A percentile compares a stretch with the other conserved stretches of the same genome.
phyloP scores from a whole-genome alignment of 1,140 invertebrate genomes.

The Euwallacea fornicatus region DNA sequence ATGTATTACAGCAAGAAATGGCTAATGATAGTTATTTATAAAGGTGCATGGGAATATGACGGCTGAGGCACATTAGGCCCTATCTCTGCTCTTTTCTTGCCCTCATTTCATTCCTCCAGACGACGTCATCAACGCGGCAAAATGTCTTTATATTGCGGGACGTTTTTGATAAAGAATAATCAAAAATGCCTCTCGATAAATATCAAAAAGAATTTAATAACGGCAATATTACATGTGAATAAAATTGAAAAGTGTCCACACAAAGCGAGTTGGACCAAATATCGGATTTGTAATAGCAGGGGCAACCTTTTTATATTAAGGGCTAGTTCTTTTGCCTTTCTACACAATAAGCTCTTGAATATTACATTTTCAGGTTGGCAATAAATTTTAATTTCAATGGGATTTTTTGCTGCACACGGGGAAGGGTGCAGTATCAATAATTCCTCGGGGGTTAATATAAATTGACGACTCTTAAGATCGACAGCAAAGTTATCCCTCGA shows the following conservation, averaged over 20 bases:
- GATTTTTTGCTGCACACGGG: not conserved
- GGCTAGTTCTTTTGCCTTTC: slow-evolving; percentile 9
- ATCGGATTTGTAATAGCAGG: too few relatives aligned
- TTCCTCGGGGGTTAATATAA: too few relatives aligned
- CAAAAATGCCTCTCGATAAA: slow-evolving; percentile 5
- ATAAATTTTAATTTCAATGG: slow-evolving; percentile 7
- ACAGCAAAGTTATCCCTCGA: slow-evolving; percentile 40
- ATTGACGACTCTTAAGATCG: too few relatives aligned
- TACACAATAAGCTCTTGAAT: slow-evolving; percentile 11
- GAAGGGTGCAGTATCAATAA: too few relatives aligned
- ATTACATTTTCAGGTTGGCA: slow-evolving; percentile 17
- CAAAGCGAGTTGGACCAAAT: slow-evolving; percentile 6
- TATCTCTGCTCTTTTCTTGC: slow-evolving; percentile 39
- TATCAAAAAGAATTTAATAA: slow-evolving; percentile 24
- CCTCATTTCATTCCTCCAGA: slow-evolving; percentile 31
- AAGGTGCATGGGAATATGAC: slow-evolving; percentile 44
- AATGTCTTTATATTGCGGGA: slow-evolving; percentile 37
- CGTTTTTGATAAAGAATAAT: slow-evolving; percentile 27
- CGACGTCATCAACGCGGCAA: slow-evolving; percentile 38
- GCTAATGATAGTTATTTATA: slow-evolving; percentile 45
- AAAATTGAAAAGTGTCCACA: slow-evolving; percentile 15
- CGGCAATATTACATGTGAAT: not conserved
- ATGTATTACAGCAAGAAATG: slow-evolving; percentile 38
- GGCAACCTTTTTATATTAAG: slow-evolving; percentile 8
- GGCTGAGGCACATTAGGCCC: slow-evolving; percentile 41